Conservation (phyloP, 2,888 invertebrate genomes). For the Omphaloscelis lunosa region DNA sequence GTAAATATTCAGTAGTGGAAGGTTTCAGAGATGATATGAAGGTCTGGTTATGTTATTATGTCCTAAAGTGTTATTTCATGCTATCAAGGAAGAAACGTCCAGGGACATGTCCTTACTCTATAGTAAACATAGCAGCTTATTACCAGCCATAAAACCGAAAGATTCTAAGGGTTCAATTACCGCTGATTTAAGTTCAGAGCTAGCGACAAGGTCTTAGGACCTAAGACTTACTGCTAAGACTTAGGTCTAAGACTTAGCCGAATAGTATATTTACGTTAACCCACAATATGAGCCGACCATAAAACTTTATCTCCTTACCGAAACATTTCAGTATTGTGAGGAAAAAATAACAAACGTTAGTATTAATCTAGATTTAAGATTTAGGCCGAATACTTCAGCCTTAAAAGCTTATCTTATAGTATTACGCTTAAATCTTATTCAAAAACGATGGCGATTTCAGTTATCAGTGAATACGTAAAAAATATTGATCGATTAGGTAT, state of each 20-base stretch:
- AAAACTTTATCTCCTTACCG: constrained; percentile 61
- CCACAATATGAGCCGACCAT: constrained; percentile 46
- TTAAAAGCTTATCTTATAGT: constrained; percentile 45
- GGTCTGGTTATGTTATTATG: background rate
- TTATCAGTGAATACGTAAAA: constrained; percentile 18
- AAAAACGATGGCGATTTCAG: constrained; percentile 24
- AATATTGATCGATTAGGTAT: constrained; percentile 32
- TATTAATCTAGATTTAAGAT: constrained; percentile 55
- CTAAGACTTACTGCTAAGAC: background rate
- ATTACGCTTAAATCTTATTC: constrained; percentile 36
- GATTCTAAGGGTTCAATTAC: constrained; percentile 12
- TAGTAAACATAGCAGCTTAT: background rate
- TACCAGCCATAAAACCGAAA: constrained; percentile 9
- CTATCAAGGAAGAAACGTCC: background rate
- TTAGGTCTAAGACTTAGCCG: constrained; percentile 15
- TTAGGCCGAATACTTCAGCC: constrained; percentile 18
- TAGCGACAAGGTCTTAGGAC: constrained; percentile 20
- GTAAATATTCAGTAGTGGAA: background rate
- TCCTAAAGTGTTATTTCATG: background rate
- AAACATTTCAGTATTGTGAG: constrained; percentile 35
- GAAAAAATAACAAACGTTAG: constrained; percentile 42
- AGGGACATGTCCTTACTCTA: background rate
- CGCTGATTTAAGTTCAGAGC: constrained; percentile 18
- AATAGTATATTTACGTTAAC: constrained; percentile 61
- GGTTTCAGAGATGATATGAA: background rate